Evolutionary conservation across 2,888 invertebrate genomes (phyloP).

Genomic region (Chrysodeixis includens): DNA sequence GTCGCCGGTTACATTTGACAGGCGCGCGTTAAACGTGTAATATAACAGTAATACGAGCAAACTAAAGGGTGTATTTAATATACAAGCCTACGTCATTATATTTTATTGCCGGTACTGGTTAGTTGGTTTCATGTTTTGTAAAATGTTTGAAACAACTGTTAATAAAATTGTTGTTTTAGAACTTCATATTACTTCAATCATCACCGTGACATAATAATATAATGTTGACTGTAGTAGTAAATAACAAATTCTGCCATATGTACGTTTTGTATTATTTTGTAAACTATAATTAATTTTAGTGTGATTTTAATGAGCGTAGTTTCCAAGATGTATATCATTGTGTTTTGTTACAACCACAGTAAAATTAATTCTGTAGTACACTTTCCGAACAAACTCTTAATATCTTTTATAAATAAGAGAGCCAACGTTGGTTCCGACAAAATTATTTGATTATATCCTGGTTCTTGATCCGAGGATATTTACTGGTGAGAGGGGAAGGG

Average conservation of each 20-base stretch:
- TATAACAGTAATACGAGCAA: slow-evolving; percentile 7
- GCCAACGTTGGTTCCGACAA: slow-evolving; percentile 34
- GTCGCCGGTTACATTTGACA: slow-evolving; percentile 46
- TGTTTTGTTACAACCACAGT: background rate
- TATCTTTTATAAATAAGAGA: slow-evolving; percentile 24
- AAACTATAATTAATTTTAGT: no score
- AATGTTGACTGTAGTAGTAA: no score
- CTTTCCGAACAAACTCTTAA: slow-evolving; percentile 2
- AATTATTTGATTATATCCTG: slow-evolving; percentile 45
- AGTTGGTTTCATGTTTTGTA: no score
- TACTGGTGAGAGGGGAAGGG: slow-evolving; percentile 28
- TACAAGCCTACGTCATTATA: background rate
- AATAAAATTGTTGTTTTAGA: no score
- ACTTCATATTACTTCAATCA: no score
- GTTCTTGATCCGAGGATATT: slow-evolving; percentile 42
- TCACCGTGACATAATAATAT: no score
- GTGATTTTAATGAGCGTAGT: no score
- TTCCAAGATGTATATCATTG: no score
- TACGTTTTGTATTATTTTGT: no score
- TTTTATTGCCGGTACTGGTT: background rate
- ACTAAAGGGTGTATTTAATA: background rate
- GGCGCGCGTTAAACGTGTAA: slow-evolving; percentile 18
- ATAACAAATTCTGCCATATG: no score
- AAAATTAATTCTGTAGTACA: background rate
- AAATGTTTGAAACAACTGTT: no score